These are phyloP conservation scores for Drosophila mimica DNA, from an alignment of 2,888 invertebrate genomes.

Conservation along the genomic window DNA sequence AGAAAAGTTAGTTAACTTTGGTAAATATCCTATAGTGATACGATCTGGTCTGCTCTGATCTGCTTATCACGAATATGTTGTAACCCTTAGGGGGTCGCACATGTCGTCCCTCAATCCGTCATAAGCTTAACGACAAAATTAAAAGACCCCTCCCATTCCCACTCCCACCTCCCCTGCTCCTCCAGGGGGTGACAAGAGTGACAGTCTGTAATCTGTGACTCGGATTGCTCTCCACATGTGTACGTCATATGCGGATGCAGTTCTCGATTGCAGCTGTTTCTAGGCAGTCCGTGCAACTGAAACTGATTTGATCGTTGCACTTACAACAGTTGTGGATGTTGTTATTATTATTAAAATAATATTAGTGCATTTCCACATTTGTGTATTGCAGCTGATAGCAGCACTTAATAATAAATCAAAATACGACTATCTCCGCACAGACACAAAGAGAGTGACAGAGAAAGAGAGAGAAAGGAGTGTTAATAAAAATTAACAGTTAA, in stretches of 20 bases:
- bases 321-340: conserved; percentile 41
- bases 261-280: conserved; percentile 44
- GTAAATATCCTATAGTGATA: neutral
- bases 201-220: conserved; percentile 18
- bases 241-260: conserved; percentile 59
- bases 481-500: conserved; percentile 41
- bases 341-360: conserved; percentile 19
- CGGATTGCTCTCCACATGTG: neutral
- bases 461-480: conserved; percentile 8
- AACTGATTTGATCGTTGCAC: conserved; percentile 47
- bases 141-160: neutral
- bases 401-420: conserved; percentile 46
- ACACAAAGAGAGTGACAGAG: neutral
- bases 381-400: conserved; percentile 52
- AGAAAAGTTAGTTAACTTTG: neutral
- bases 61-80: neutral
- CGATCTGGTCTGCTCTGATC: neutral
- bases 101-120: neutral
- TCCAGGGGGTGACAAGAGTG: neutral
- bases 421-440: conserved; percentile 40
- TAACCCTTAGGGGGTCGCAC: neutral
- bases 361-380: conserved; percentile 55
- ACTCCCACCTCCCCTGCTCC: accelerated
- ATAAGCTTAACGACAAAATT: neutral
- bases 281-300: conserved; percentile 29